Evolutionary conservation across 2,113 vertebrate genomes (phyloP), one percentile per base, ranked within the genome.

Genomic region (Chaenocephalus aceratus): DNA sequence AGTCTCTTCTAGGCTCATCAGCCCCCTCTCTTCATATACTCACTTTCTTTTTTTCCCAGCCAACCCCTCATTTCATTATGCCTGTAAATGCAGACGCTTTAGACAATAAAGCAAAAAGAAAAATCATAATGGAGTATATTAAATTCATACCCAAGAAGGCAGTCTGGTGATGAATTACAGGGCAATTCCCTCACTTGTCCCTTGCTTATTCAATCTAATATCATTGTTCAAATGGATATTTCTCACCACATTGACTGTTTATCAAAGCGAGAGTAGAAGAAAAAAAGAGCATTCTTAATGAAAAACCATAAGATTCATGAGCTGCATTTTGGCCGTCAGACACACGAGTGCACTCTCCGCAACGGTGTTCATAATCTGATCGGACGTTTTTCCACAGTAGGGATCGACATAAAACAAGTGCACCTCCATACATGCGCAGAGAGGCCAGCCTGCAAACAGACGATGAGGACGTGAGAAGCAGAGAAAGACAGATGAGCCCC

Each of bases 1-100:
- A 70, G 91, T 85, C 91, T 89, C 91, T 87, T 90, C 90, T 59
- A 67, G 57, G 82, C 92, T 89, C 66, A 56, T 86, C 85, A 71
- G 48, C 71, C 65, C 66, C 78, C 81, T 62, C 80, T 82, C 78
- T 51, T 61, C 77, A 16, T 58, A 36, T 46, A 53, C 59, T 72
- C 78, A 59, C 67, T 56, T 65, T 45, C 30, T 65, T 14, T 67
- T 68, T 68, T 69, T 72, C 52, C 11, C 9, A 7, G 36, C 61
- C 48, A 79, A 57, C 53, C 85, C 86, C 82, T 80, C 83, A 77
- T 81, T 71, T 74, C n/a, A 78, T 91, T 88, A 92, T 49, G 83
- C 46, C 72, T 83, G 79, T 83, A 84, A 89, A 90, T 88, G 63
- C 80, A 60, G 65, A 88, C 21, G 72, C 85, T 80, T 83, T 65